Percentiles rank a stretch among this genome's conserved stretches.
phyloP scores from a whole-genome alignment of 2,888 invertebrate species.

The Netelia melanura region DNA sequence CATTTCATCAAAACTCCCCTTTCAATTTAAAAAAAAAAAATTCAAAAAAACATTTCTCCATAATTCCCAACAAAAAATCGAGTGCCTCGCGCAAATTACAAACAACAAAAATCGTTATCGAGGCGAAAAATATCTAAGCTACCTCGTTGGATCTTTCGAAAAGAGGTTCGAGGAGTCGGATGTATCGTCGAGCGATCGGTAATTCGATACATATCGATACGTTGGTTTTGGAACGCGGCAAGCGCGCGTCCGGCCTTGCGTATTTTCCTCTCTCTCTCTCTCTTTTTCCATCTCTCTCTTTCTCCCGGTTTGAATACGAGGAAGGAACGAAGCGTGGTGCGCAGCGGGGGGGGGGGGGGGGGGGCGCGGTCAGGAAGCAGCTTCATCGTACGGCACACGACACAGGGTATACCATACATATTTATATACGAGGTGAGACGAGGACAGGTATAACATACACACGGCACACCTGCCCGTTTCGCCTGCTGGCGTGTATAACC shows the following conservation, averaged over 20 bases:
- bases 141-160: conserved; percentile 6
- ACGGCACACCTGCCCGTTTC: conserved; percentile 63
- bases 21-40: too few species aligned
- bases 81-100: too few species aligned
- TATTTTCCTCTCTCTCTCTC: conserved; percentile 30
- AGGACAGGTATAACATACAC: background rate
- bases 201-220: conserved; percentile 52
- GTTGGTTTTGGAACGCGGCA: conserved; percentile 45
- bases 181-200: conserved; percentile 26
- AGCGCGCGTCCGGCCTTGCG: conserved; percentile 57
- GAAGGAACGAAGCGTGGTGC: conserved; percentile 39
- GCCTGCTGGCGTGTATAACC: conserved; percentile 63
- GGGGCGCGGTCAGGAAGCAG: conserved; percentile 60
- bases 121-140: background rate
- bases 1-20: too few species aligned
- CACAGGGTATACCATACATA: background rate
- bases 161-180: background rate
- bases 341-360: conserved; percentile 62
- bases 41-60: too few species aligned
- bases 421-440: background rate
- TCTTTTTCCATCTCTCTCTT: background rate
- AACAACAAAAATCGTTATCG: too few species aligned
- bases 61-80: too few species aligned
- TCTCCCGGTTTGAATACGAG: conserved; percentile 4
- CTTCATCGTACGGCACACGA: conserved; percentile 47